These are phyloP conservation scores for Vireo altiloquus DNA, from an alignment of 2,113 vertebrate genomes.

Conservation along the genomic window DNA sequence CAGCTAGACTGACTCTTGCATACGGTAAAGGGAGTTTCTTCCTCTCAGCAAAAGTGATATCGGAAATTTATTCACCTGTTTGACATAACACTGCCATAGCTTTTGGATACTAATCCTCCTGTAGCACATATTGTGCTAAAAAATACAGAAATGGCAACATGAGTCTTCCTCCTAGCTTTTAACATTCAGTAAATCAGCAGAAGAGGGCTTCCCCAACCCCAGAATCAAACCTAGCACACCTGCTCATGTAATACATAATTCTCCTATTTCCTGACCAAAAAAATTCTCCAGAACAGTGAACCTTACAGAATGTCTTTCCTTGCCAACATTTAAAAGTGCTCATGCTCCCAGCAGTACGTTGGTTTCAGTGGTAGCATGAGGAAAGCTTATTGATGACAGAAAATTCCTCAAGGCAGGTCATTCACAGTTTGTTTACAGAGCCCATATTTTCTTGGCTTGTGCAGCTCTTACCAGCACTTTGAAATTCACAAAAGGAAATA, in stretches of 20 bases:
- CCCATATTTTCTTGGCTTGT: background rate
- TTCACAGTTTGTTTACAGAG: background rate
- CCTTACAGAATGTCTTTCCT: background rate
- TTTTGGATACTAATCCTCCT: background rate
- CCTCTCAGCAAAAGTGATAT: background rate
- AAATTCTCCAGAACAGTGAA: background rate
- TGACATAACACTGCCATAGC: background rate
- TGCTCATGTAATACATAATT: background rate
- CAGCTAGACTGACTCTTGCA: fast-evolving
- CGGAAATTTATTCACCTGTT: background rate
- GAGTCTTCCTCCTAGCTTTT: background rate
- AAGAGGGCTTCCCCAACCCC: background rate
- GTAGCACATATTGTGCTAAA: background rate
- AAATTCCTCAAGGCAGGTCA: background rate
- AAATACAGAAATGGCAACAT: background rate
- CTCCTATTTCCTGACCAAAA: background rate
- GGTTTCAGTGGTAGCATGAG: background rate
- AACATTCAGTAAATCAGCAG: background rate
- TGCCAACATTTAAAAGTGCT: background rate
- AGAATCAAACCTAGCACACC: background rate
- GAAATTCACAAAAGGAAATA: background rate
- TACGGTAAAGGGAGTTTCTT: background rate
- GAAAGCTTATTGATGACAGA: background rate
- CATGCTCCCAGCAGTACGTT: background rate
- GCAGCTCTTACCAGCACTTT: background rate